Evolutionary conservation across 2,888 invertebrate species (phyloP), one percentile per base, ranked within the genome.

Genomic region (Eristalinus aeneus): DNA sequence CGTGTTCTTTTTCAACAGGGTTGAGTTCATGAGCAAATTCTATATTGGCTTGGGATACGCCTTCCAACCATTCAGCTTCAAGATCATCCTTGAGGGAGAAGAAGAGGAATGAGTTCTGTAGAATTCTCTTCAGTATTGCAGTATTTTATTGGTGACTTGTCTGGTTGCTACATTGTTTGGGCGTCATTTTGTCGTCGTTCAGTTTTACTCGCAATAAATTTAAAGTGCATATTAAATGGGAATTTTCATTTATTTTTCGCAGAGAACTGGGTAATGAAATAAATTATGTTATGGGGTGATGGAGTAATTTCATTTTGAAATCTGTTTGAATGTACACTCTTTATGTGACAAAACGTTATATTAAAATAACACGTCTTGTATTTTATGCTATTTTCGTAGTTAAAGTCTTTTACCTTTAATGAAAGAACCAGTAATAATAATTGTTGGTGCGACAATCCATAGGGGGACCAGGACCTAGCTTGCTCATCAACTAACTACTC

Each of bases 11-110:
- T 11, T 23, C 23, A 90, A 73, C 90, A 97, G 97, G 97, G 98
- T 98, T 90, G 98, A 98, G 93, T 99, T 99, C 94, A 98, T 99
- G 94, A 98, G 97, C 93, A 98, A 98, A 93, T 98, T 98, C 93
- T 98, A 97, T 92, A 92, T 94, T 22, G 98, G 98, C 83, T 93
- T 95, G 88, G 98, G 98, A 9, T 96, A 97, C 92, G 93, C 95
- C 86, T 98, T 98, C 94, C 94, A 95, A 90, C 97, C 98, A 1
- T 98, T 97, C 94, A 95, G 96, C 90, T 97, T 97, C 93, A 96
- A 96, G 90, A 93, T 93, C n/a, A 95, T 96, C 89, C 93, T 96
- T 89, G 95, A 95, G 87, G 93, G 92, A 69, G 94, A 94, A 63
- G 94, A 94, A 0, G 93, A 92, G 23, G 89, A 88, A 46, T 91